Base-by-base conservation (phyloP, 2,888 invertebrate genomes). In the Lycaena phlaeas region DNA sequence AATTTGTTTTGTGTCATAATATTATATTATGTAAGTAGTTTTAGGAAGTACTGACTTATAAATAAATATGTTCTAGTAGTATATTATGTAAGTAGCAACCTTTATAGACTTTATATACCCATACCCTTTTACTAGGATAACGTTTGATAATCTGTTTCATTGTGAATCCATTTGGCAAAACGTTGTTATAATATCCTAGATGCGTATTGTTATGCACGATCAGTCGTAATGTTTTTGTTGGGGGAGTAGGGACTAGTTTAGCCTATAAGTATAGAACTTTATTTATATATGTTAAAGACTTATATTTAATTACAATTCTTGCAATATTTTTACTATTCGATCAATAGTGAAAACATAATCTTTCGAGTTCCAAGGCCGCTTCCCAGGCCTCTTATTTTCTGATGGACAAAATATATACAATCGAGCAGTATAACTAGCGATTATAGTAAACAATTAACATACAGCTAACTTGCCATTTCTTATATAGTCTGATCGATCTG, bases 11-110 rank as follows among this genome's bases (percentile, higher is more conserved):
- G 12, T 6, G 27, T 27, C n/a, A 2, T 30, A 15, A n/a, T n/a
- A n/a, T n/a, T n/a, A n/a, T n/a, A n/a, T n/a, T n/a, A n/a, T 14
- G 14, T n/a, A n/a, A 5, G 10, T 31, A 18, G 31, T 15, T 1
- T 31, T 31, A 31, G 31, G 18, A 31, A 2, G 31, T 31, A 31
- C 31, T 31, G 31, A 31, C 5, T 17, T 31, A 31, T 31, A 31
- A 11, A 18, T 29, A 18, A 15, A n/a, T 5, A 10, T 17, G 11
- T 18, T 18, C 10, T 18, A n/a, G 15, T 31, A 31, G 31, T 6
- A 15, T 17, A 31, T 17, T 10, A 31, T 17, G 15, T 30, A 28
- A n/a, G 31, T 18, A 31, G 18, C n/a, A 31, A 10, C 17, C 10
- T 31, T 31, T 31, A 17, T 18, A 18, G 11, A 31, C 17, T 31